phyloP scores from a whole-genome alignment of 2,888 invertebrate species.

The Morpho achilles region DNA sequence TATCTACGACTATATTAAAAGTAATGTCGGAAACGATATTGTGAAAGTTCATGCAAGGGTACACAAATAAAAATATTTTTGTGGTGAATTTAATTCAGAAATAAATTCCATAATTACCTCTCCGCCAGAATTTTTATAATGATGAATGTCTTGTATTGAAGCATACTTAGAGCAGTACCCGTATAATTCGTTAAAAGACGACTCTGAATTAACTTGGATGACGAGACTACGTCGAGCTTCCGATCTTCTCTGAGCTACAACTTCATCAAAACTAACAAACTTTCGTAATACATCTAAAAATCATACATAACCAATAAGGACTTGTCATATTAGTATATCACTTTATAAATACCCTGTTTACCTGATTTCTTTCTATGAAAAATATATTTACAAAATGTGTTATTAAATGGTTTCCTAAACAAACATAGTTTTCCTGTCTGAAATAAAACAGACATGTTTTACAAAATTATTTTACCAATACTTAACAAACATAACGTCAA shows the following conservation, averaged over 20 bases:
- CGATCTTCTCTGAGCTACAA: slow-evolving; percentile 77
- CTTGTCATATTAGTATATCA: background rate
- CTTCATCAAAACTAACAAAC: slow-evolving; percentile 76
- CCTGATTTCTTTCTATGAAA: slow-evolving; percentile 54
- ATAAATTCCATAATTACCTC: slow-evolving; percentile 47
- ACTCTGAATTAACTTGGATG: slow-evolving; percentile 86
- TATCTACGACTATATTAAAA: no score
- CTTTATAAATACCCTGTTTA: slow-evolving; percentile 26
- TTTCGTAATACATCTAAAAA: slow-evolving; percentile 50
- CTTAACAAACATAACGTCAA: slow-evolving; percentile 15
- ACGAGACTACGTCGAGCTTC: slow-evolving; percentile 85
- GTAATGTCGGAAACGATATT: no score
- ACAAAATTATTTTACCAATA: slow-evolving; percentile 13
- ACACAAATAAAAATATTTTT: no score
- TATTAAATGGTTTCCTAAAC: slow-evolving; percentile 42
- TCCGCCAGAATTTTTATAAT: slow-evolving; percentile 76
- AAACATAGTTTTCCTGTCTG: slow-evolving; percentile 53
- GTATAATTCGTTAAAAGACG: slow-evolving; percentile 83
- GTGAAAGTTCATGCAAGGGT: no score
- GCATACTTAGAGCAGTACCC: slow-evolving; percentile 85
- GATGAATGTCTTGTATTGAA: slow-evolving; percentile 81
- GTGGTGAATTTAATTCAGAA: no score
- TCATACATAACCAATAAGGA: slow-evolving; percentile 56
- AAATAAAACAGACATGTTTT: slow-evolving; percentile 66
- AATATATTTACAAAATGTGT: slow-evolving; percentile 44